Evolutionary conservation across 2,888 invertebrate species (phyloP), one percentile per base, ranked within the genome.

Genomic region (Glaucopsyche alexis): DNA sequence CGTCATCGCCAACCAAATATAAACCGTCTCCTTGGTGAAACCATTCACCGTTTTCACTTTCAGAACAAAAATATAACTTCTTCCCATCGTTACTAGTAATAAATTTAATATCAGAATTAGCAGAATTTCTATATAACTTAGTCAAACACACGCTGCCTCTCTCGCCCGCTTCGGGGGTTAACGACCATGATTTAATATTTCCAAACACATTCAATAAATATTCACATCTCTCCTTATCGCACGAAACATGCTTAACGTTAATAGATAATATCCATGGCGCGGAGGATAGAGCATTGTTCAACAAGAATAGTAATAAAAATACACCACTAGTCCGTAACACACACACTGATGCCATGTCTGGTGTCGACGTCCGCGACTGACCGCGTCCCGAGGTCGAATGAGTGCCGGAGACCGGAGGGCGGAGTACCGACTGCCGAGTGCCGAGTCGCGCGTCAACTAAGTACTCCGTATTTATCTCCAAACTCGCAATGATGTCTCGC

Each of bases 181-280:
- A 77, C 72, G 90, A 86, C 91, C 91, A 92, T 78, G 83, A 82
- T 7, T 82, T 80, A 72, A 85, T 77, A 78, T 82, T 82, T 77
- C 87, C 88, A 76, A 80, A 81, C 81, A 91, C 87, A 80, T 84
- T 80, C 76, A 92, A 79, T 77, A 85, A 82, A 78, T 84, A 87
- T 80, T 82, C 87, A 88, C 91, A 92, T 79, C 83, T 84, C 47
- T 78, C 76, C 49, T 75, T 78, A 78, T 78, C 80, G 83, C 91
- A 91, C 80, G 81, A 79, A 76, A 80, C 82, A 65, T 83, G 81
- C 74, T 84, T 81, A 75, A 89, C 80, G 78, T 82, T 81, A 76
- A 89, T 84, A 74, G 87, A 81, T 75, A 90, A 89, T 90, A 91
- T 90, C 92, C 91, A 87, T 88, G 91, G 91, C 74, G 88, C 86